Conservation (phyloP, 2,888 invertebrate genomes). For the Xestia rhomboidea region DNA sequence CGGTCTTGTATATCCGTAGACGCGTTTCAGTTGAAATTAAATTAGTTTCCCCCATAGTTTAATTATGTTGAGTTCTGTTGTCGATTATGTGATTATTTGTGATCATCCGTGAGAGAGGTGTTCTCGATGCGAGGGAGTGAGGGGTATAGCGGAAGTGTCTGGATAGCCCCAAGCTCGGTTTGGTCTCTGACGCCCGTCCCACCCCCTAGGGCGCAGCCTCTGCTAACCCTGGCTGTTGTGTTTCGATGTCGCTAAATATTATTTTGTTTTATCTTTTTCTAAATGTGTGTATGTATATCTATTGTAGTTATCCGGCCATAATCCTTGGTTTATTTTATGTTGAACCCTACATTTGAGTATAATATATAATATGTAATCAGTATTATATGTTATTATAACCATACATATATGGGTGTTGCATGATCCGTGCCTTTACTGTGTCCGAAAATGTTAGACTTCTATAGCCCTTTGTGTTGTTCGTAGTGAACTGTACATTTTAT, state of each 20-base stretch:
- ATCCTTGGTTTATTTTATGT: conserved; percentile 75
- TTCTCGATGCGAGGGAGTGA: conserved; percentile 91
- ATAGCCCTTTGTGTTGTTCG: conserved; percentile 90
- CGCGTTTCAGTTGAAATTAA: conserved; percentile 81
- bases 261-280: conserved; percentile 81
- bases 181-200: conserved; percentile 87
- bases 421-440: conserved; percentile 89
- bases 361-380: conserved; percentile 76
- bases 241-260: conserved; percentile 89
- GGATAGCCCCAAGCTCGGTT: conserved; percentile 89
- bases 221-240: conserved; percentile 90
- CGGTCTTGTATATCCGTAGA: conserved; percentile 79
- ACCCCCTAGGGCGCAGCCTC: conserved; percentile 89
- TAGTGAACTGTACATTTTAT: conserved; percentile 86
- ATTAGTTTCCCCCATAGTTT: conserved; percentile 83
- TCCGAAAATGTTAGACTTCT: conserved; percentile 88
- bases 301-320: conserved; percentile 84
- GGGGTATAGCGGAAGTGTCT: conserved; percentile 90
- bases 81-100: conserved; percentile 89
- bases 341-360: conserved; percentile 76
- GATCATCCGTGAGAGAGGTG: conserved; percentile 91
- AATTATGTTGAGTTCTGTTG: conserved; percentile 87
- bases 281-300: conserved; percentile 87
- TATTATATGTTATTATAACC: conserved; percentile 81
- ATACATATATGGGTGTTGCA: conserved; percentile 89